phyloP scores from a whole-genome alignment of 1,140 invertebrate genomes.

The Cherax destructor region DNA sequence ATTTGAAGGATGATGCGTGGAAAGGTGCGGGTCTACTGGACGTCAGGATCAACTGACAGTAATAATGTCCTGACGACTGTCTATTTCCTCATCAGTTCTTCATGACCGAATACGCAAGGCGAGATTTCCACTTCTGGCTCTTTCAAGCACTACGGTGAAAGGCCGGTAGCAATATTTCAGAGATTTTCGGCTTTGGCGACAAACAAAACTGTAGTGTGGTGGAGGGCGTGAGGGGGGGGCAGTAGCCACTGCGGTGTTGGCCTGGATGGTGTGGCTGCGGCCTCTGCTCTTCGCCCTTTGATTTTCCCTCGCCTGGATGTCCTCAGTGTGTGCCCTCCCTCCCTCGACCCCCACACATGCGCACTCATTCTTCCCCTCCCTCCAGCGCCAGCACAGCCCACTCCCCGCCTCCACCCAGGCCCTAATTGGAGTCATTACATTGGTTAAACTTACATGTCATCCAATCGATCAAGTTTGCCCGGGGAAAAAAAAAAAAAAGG shows the following conservation, averaged over 20 bases:
- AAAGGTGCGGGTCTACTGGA: neutral
- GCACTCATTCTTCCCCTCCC: conserved; percentile 29
- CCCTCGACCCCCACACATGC: neutral
- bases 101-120: neutral
- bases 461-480: conserved; percentile 63
- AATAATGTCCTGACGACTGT: neutral
- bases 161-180: neutral
- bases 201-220: neutral
- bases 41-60: neutral
- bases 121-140: neutral
- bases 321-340: conserved; percentile 10
- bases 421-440: conserved; percentile 69
- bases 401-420: conserved; percentile 47
- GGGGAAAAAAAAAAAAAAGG: conserved; percentile 44
- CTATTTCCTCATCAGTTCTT: neutral
- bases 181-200: neutral
- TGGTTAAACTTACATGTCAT: conserved; percentile 69
- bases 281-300: conserved; percentile 51
- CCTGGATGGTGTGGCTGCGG: conserved; percentile 30
- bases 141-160: neutral
- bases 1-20: neutral
- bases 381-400: conserved; percentile 2
- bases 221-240: neutral
- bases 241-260: neutral
- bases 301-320: conserved; percentile 59